These are phyloP conservation scores for Bombus pyrosoma DNA, from an alignment of 1,140 invertebrate genomes.

Conservation along the genomic window DNA sequence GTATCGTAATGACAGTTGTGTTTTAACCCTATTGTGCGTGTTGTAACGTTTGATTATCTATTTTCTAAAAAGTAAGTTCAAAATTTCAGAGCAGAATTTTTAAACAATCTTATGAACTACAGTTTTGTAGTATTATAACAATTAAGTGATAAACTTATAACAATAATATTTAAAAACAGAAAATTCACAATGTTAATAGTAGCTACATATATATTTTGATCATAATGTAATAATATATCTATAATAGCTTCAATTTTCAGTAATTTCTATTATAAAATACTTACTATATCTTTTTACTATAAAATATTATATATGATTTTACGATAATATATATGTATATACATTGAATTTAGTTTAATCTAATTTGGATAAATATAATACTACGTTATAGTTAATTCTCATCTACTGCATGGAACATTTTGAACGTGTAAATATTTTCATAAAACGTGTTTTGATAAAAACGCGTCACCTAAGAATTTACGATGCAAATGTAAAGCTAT, in stretches of 20 bases:
- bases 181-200: not conserved
- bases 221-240: not conserved
- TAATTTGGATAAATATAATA: not conserved
- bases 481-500: not conserved
- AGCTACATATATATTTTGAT: not conserved
- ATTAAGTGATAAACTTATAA: not conserved
- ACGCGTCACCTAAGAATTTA: not conserved
- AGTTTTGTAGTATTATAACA: not conserved
- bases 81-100: not conserved
- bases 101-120: not conserved
- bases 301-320: not conserved
- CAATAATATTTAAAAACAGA: not conserved
- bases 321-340: not conserved
- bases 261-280: not conserved
- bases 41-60: not conserved
- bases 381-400: not conserved
- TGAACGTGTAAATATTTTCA: not conserved
- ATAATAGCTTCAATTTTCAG: not conserved
- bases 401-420: not conserved
- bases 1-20: slow-evolving; percentile 9
- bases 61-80: not conserved
- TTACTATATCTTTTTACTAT: not conserved
- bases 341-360: not conserved
- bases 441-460: not conserved
- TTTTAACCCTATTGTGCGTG: slow-evolving; percentile 25